Evolutionary conservation across 2,113 vertebrate genomes (phyloP).

Genomic region (Misgurnus anguillicaudatus): DNA sequence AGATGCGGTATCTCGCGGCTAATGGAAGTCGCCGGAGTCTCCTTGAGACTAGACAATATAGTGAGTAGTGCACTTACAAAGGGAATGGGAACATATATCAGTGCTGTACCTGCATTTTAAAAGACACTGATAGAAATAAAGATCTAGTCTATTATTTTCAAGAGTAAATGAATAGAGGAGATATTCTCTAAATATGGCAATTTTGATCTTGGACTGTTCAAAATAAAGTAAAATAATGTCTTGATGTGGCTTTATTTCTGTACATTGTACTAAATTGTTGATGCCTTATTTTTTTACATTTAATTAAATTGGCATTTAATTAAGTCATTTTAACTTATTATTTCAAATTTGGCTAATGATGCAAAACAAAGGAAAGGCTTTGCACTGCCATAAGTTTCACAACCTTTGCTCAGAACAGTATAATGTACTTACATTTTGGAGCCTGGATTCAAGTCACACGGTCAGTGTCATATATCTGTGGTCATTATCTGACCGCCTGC

Average conservation of each 20-base stretch:
- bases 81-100: neutral
- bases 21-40: conserved; percentile 37
- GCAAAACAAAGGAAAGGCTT: too few species aligned
- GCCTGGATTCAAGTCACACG: neutral
- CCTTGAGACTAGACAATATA: conserved; percentile 14
- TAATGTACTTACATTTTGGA: neutral
- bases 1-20: conserved; percentile 15
- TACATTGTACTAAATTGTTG: neutral
- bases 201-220: neutral
- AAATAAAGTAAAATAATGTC: neutral
- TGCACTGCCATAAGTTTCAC: too few species aligned
- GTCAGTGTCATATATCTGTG: conserved; percentile 25
- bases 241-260: neutral
- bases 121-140: conserved; percentile 4
- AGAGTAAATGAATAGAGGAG: neutral
- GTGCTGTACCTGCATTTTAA: conserved; percentile 11
- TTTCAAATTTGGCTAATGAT: too few species aligned
- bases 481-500: conserved; percentile 36
- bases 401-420: too few species aligned
- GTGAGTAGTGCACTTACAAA: conserved; percentile 23
- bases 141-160: neutral
- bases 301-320: too few species aligned
- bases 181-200: neutral
- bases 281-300: too few species aligned
- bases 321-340: too few species aligned